Evolutionary conservation across 2,888 invertebrate species (phyloP).

Genomic region (Epinotia brunnichana): DNA sequence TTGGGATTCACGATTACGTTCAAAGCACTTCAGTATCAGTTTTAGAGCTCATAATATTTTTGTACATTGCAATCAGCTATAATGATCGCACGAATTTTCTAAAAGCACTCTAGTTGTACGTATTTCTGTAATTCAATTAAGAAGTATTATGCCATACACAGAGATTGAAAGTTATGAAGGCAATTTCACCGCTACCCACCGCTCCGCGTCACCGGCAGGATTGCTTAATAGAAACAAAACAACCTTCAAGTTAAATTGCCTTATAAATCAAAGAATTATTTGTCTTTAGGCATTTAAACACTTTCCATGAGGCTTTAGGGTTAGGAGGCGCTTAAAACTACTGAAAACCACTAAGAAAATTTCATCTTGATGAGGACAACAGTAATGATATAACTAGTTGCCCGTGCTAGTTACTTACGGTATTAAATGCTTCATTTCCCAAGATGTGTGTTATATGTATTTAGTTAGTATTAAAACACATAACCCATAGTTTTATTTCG

Average conservation of each 20-base stretch:
- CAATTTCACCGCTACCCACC: conserved; percentile 28
- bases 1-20: not conserved
- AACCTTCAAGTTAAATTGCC: conserved; percentile 54
- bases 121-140: conserved; percentile 22
- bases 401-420: no score
- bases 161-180: conserved; percentile 37
- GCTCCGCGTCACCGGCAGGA: conserved; percentile 51
- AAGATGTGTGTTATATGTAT: no score
- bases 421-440: no score
- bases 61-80: conserved; percentile 14
- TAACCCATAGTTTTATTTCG: no score
- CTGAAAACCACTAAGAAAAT: not conserved
- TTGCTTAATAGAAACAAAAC: conserved; percentile 52
- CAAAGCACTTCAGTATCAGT: not conserved
- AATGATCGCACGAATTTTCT: not conserved
- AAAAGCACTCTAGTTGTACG: conserved; percentile 5
- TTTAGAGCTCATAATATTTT: not conserved
- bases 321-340: conserved; percentile 10
- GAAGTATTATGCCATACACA: conserved; percentile 23
- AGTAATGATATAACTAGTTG: no score
- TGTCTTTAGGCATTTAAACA: conserved; percentile 22
- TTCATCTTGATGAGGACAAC: conserved; percentile 1
- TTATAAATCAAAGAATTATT: conserved; percentile 52
- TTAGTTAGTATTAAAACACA: no score
- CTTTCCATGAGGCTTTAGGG: conserved; percentile 22